phyloP scores from a whole-genome alignment of 1,140 invertebrate genomes.

The Lasaia peninsularis region DNA sequence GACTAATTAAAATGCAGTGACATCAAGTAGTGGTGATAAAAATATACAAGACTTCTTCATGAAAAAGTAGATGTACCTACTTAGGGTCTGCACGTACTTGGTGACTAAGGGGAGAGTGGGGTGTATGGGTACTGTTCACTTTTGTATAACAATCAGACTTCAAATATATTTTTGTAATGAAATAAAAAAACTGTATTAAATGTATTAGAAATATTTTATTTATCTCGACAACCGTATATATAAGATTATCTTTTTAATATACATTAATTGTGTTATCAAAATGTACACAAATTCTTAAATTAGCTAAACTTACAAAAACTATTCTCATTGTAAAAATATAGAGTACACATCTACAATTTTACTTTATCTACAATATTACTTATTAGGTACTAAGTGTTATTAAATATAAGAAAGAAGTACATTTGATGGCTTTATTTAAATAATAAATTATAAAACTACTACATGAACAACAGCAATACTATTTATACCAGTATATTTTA shows the following conservation, averaged over 20 bases:
- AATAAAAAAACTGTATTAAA: constrained; percentile 20
- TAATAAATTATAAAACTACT: constrained; percentile 23
- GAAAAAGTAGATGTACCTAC: no score
- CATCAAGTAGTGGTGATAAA: no score
- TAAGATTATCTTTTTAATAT: constrained; percentile 30
- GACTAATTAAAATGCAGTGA: no score
- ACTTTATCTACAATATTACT: constrained; percentile 32
- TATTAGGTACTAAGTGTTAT: constrained; percentile 43
- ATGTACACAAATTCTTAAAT: constrained; percentile 59
- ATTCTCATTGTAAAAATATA: constrained; percentile 70
- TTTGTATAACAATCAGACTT: no score
- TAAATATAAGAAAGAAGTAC: constrained; percentile 37
- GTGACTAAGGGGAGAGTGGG: no score
- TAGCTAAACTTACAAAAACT: constrained; percentile 46
- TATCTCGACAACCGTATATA: constrained; percentile 45
- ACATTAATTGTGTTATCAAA: constrained; percentile 60
- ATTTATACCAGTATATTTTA: neutral
- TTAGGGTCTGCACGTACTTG: no score
- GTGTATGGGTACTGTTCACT: no score
- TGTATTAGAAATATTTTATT: constrained; percentile 43
- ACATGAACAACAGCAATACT: constrained; percentile 8
- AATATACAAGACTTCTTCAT: no score
- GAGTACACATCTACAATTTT: constrained; percentile 43
- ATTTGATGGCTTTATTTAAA: constrained; percentile 35
- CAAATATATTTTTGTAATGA: constrained; percentile 7